Evolutionary conservation across 2,888 invertebrate species (phyloP), one percentile per base, ranked within the genome.

Genomic region (Mycogona germanica): DNA sequence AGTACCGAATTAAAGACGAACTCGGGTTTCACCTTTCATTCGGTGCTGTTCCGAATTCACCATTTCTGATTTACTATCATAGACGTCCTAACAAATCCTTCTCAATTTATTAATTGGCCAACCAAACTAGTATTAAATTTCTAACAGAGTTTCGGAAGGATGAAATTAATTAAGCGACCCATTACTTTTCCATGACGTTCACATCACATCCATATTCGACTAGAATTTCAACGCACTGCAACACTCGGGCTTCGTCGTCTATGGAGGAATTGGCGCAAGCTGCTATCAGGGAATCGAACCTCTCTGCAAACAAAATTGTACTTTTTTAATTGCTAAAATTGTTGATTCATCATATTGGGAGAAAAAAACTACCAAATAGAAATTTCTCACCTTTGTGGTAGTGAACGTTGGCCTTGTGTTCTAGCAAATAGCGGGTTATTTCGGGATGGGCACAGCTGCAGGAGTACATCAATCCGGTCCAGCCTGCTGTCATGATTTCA

Each of bases 231-330:
- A 68, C 67, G 60, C 71, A 71, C 5, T 60, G 58, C 4, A 67
- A 51, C 21, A 72, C 56, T n/a, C 64, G 61, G 1, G 62, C 64
- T 51, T 68, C 67, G 30, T 64, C 61, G 12, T 62, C 60, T 21
- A 62, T 62, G 3, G 59, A 65, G 1, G 70, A 68, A n/a, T n/a
- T n/a, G 2, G 68, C 66, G 61, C 72, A 72, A 2, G 66, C 67
- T 21, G 71, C 70, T 72, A 73, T 72, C 30, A 73, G 58, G 3
- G 70, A 68, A n/a, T 70, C 68, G 60, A 67, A 70, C 58, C 64
- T 62, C 56, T 71, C 71, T 70, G 62, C 14, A 56, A 51, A 54
- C 40, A 47, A 47, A 55, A 49, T 46, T 25, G 25, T 17, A n/a
- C 5, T 5, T 5, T n/a, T 14, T 17, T 21, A 19, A 14, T 28